phyloP scores from a whole-genome alignment of 2,888 invertebrate genomes.

The Euproctis similis region DNA sequence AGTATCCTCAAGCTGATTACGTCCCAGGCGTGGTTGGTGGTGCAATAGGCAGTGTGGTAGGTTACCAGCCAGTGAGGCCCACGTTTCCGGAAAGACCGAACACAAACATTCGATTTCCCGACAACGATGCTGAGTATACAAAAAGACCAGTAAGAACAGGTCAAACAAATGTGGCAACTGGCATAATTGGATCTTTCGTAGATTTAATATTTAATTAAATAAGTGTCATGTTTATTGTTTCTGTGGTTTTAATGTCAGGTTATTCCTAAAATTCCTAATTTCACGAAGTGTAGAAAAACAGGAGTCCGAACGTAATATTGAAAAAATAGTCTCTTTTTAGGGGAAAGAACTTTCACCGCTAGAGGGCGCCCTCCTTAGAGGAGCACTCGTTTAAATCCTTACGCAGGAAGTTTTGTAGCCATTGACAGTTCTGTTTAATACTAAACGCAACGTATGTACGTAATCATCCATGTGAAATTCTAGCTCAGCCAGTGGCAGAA shows the following conservation, averaged over 20 bases:
- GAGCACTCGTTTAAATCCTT: too few relatives aligned
- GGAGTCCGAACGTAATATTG: too few relatives aligned
- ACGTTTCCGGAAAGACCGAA: constrained; percentile 12
- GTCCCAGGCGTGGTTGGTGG: constrained; percentile 52
- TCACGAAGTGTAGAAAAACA: neutral
- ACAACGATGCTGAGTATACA: constrained; percentile 11
- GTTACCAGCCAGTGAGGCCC: constrained; percentile 40
- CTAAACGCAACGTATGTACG: neutral
- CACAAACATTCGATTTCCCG: constrained; percentile 8
- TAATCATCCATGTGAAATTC: too few relatives aligned
- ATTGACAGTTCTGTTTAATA: too few relatives aligned
- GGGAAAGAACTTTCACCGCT: too few relatives aligned
- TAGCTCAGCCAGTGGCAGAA: too few relatives aligned
- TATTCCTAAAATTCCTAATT: too few relatives aligned
- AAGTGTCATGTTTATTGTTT: constrained; percentile 1
- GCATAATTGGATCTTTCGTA: constrained; percentile 54
- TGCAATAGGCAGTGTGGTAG: constrained; percentile 44
- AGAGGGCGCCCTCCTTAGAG: too few relatives aligned
- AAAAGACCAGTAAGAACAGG: constrained; percentile 10
- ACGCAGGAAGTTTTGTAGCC: too few relatives aligned
- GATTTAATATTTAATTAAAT: constrained; percentile 57
- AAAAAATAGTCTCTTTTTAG: too few relatives aligned
- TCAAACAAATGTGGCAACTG: constrained; percentile 14
- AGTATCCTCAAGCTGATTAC: constrained; percentile 35
- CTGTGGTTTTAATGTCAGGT: too few relatives aligned